Evolutionary conservation across 2,888 invertebrate species (phyloP).

Genomic region (Leptogaster cylindrica): DNA sequence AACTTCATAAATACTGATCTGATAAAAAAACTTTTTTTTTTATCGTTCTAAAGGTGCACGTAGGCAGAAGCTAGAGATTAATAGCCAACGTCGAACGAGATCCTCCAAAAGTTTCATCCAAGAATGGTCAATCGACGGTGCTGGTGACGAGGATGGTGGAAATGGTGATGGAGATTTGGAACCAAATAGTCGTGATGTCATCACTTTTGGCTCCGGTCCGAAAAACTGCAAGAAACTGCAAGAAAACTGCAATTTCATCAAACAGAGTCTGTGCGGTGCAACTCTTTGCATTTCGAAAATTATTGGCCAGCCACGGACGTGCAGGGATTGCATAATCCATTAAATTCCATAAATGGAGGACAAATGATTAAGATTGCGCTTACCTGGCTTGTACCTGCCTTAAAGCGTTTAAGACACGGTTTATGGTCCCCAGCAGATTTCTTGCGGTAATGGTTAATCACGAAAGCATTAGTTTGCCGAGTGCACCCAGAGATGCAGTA

Average conservation of each 20-base stretch:
- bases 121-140: not conserved
- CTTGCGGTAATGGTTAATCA: constrained; percentile 23
- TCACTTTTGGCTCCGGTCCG: no score
- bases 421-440: constrained; percentile 20
- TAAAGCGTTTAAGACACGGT: constrained; percentile 18
- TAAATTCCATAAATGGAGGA: constrained; percentile 38
- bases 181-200: not conserved
- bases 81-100: not conserved
- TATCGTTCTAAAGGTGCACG: not conserved
- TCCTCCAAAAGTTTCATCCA: not conserved
- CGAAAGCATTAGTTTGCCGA: not conserved
- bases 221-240: not conserved
- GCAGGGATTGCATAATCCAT: constrained; percentile 35
- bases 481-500: not conserved
- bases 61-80: not conserved
- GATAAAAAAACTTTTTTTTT: no score
- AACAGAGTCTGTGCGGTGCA: not conserved
- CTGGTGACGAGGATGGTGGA: not conserved
- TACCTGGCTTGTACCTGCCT: constrained; percentile 32
- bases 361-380: constrained; percentile 36
- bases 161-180: no score
- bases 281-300: constrained; percentile 28
- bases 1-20: no score
- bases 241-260: constrained; percentile 30
- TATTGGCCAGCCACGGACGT: constrained; percentile 36